These are phyloP conservation scores for Notechis scutatus DNA, from an alignment of 2,113 vertebrate genomes.

Conservation along the genomic window DNA sequence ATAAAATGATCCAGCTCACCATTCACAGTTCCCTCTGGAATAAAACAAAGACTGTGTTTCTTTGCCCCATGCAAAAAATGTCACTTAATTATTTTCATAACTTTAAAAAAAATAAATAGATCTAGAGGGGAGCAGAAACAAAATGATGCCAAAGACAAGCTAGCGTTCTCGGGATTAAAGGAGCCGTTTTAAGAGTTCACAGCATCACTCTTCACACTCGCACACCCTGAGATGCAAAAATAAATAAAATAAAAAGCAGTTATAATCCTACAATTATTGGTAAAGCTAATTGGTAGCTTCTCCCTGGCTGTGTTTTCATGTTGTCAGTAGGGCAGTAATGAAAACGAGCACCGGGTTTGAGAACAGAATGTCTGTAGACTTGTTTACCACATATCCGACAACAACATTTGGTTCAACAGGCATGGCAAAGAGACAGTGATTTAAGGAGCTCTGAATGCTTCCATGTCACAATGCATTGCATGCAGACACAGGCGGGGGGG, in stretches of 20 bases:
- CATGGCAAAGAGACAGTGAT: slow-evolving; percentile 64
- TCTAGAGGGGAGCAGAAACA: background rate
- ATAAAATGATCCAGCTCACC: background rate
- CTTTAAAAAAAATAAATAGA: slow-evolving; percentile 32
- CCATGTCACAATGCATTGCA: slow-evolving; percentile 53
- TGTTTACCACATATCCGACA: slow-evolving; percentile 67
- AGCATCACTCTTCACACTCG: background rate
- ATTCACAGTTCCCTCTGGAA: background rate
- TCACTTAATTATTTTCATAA: slow-evolving; percentile 58
- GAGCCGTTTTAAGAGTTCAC: slow-evolving; percentile 30
- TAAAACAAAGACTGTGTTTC: slow-evolving; percentile 1
- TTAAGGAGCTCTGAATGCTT: slow-evolving; percentile 60
- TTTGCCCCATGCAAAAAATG: slow-evolving; percentile 16
- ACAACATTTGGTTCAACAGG: slow-evolving; percentile 68
- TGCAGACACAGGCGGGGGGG: background rate
- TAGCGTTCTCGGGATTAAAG: slow-evolving; percentile 31
- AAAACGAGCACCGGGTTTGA: slow-evolving; percentile 64
- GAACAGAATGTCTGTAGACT: slow-evolving; percentile 71
- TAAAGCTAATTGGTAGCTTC: slow-evolving; percentile 57
- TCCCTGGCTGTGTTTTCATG: slow-evolving; percentile 60
- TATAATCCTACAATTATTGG: slow-evolving; percentile 46
- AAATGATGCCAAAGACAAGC: slow-evolving; percentile 38
- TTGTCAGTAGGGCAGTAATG: slow-evolving; percentile 64
- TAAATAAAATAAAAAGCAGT: background rate
- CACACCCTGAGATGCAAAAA: background rate